Evolutionary conservation across 2,113 vertebrate genomes (phyloP), one percentile per base, ranked within the genome.

Genomic region (Glaucomys volans): DNA sequence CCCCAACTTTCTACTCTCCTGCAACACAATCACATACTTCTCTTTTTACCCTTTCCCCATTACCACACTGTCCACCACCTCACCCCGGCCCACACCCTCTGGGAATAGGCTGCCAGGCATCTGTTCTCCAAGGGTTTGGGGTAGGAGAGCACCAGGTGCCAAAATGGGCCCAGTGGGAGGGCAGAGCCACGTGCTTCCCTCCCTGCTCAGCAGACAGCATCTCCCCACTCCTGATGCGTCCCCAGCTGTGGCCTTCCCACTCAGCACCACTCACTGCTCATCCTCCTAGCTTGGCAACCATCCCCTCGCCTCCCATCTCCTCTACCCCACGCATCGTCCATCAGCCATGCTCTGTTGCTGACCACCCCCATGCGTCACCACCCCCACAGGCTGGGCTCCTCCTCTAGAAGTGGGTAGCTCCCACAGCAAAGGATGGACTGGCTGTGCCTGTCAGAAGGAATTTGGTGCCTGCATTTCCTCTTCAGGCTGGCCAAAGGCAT

Each of bases 201-300:
- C 75, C 75, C 57, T 37, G 47, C n/a, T 54, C 89, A 35, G 89
- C 64, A 44, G 44, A 26, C 89, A 69, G 62, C 64, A 54, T 35
- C 62, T 42, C 88, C 62, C 62, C 2, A 11, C 85, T 47, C 91
- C 95, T 92, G 74, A 85, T 37, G 64, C 6, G 16, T n/a, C 94
- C 96, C 97, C 96, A 96, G 97, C 97, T 97, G 97, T 20, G 93
- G 94, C 69, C 97, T 77, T 87, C 97, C 96, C 94, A 95, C 96
- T 96, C 92, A 24, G 87, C 85, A 5, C 93, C 75, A 26, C 86
- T 16, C 20, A 20, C 90, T 37, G 89, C 87, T 52, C 75, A 32
- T n/a, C 88, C 87, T 80, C 76, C 94, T 26, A 72, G 62, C 89
- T 86, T 86, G 79, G 91, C 95, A 94, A 85, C 72, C n/a, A 0